Evolutionary conservation across 2,888 invertebrate species (phyloP), one percentile per base, ranked within the genome.

Genomic region (Hydriomena furcata): DNA sequence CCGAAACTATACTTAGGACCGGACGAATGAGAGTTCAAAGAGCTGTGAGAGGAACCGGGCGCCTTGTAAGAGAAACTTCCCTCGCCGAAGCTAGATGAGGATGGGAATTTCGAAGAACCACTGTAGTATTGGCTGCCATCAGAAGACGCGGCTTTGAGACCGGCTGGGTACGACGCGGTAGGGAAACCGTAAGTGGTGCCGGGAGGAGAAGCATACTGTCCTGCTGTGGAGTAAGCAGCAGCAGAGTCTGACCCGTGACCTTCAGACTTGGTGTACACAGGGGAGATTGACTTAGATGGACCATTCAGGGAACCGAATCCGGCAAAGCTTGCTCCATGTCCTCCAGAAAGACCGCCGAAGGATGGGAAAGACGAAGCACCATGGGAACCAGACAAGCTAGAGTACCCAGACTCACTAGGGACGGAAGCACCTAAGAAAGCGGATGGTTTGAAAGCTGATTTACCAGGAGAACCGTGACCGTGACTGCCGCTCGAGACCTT

Each of bases 391-490:
- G 79, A 76, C 17, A 83, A 78, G 25, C 76, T 68, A 27, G 80
- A 73, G 34, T 82, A 79, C 24, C 76, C 69, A 27, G 80, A 73
- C 30, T 87, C 87, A 63, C 76, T 68, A 61, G 79, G 80, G 12
- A 80, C 65, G 2, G 87, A 80, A 43, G 88, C 71, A 37, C 91
- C 91, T 57, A 91, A 63, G 65, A 75, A 91, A 36, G 84, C 78
- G 7, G 91, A 91, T 30, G 91, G 91, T 49, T 90, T 91, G 52
- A 91, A 91, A 13, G 84, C 72, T 31, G 71, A 60, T 66, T 86
- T 87, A 17, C 82, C 73, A 6, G 82, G 79, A 8, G 72, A 63
- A 44, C 71, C 65, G 47, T 48, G 43, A 43, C 71, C 64, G 46
- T 52, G 28, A 12, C 69, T 69, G 17, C 75, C 68, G 17, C 46